Conservation (phyloP, 2,888 invertebrate genomes). For the Synanthedon tipuliformis region DNA sequence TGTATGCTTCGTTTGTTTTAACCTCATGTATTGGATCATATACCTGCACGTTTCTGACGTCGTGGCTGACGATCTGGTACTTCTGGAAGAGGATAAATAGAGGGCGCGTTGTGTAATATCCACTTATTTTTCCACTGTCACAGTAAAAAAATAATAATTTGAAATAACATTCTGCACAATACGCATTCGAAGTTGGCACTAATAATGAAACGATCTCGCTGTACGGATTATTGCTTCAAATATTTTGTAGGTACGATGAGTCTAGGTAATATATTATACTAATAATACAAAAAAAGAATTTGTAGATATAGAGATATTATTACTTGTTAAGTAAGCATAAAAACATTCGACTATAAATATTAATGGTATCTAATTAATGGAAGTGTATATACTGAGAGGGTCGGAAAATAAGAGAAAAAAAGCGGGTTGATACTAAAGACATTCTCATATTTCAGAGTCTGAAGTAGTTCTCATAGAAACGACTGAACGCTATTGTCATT, state of each 20-base stretch:
- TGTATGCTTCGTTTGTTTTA: slow-evolving; percentile 98
- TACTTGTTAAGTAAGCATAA: slow-evolving; percentile 5
- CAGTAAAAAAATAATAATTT: slow-evolving; percentile 40
- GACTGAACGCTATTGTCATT: slow-evolving; percentile 28
- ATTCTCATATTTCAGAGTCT: slow-evolving; percentile 22
- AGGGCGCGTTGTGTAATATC: slow-evolving; percentile 26
- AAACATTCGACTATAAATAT: too few species aligned
- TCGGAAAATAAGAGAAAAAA: neutral
- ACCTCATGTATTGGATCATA: slow-evolving; percentile 98
- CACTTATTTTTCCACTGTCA: slow-evolving; percentile 1
- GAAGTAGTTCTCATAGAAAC: slow-evolving; percentile 24
- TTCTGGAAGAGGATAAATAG: slow-evolving; percentile 76
- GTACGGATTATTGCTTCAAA: neutral
- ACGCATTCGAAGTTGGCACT: slow-evolving; percentile 2
- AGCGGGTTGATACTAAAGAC: too few species aligned
- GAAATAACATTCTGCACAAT: slow-evolving; percentile 24
- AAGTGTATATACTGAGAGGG: slow-evolving; percentile 5
- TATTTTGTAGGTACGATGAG: neutral
- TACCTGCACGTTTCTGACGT: slow-evolving; percentile 96
- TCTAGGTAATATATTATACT: neutral
- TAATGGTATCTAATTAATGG: slow-evolving; percentile 7
- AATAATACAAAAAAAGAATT: slow-evolving; percentile 5
- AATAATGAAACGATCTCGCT: slow-evolving; percentile 1
- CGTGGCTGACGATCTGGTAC: slow-evolving; percentile 92
- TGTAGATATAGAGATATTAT: slow-evolving; percentile 17